These are phyloP conservation scores for Bombylius major DNA, from an alignment of 2,888 invertebrate genomes.

Conservation along the genomic window DNA sequence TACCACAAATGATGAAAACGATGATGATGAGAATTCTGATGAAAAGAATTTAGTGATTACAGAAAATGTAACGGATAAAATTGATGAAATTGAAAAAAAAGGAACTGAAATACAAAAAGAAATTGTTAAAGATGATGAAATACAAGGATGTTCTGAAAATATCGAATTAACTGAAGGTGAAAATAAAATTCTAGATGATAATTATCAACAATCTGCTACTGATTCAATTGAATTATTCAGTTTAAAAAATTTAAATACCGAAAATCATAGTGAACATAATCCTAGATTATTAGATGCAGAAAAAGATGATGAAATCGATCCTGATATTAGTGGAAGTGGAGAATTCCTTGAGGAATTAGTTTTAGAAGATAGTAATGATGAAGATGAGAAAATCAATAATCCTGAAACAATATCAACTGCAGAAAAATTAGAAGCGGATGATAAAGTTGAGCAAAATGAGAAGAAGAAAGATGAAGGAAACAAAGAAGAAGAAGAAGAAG, in stretches of 20 bases:
- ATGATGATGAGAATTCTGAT: neutral
- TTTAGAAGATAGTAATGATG: slow-evolving; percentile 11
- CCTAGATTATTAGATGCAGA: too few species aligned
- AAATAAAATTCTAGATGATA: neutral
- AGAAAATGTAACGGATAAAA: neutral
- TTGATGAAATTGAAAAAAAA: neutral
- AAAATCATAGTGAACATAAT: too few species aligned
- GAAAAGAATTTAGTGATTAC: neutral
- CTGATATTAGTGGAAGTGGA: too few species aligned
- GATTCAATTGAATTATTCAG: too few species aligned
- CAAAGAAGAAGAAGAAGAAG: too few species aligned
- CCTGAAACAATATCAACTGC: neutral
- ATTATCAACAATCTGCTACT: too few species aligned
- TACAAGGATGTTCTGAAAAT: neutral
- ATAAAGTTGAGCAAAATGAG: neutral
- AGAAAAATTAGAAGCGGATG: neutral
- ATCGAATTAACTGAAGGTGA: neutral
- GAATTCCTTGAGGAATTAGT: slow-evolving; percentile 8
- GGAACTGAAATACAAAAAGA: too few species aligned
- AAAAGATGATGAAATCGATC: too few species aligned
- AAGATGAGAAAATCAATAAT: neutral
- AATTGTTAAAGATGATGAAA: neutral
- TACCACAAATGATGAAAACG: slow-evolving; percentile 4
- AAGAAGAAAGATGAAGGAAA: neutral
- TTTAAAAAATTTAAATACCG: too few species aligned